phyloP scores from a whole-genome alignment of 2,113 vertebrate genomes.

The Scomber scombrus region DNA sequence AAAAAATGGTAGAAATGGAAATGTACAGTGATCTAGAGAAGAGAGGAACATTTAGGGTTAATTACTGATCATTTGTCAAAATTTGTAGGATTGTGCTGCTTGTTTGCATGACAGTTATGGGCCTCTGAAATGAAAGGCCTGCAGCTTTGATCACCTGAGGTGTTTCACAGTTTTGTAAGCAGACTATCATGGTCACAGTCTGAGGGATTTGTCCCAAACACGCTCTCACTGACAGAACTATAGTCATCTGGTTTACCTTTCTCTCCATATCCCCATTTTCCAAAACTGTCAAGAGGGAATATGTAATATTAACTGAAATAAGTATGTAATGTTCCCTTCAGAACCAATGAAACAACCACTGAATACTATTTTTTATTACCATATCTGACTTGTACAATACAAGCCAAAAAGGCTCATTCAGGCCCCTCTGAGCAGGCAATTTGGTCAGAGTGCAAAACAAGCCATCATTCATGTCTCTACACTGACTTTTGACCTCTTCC shows the following conservation, averaged over 20 bases:
- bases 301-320: background rate
- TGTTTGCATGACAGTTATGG: background rate
- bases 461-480: constrained; percentile 58
- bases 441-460: constrained; percentile 61
- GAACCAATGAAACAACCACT: background rate
- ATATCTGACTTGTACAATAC: background rate
- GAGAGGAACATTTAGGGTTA: background rate
- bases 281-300: background rate
- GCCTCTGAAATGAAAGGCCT: background rate
- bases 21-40: background rate
- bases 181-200: background rate
- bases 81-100: too few species aligned
- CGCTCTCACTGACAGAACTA: background rate
- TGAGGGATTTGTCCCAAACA: background rate
- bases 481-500: constrained; percentile 64
- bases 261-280: background rate
- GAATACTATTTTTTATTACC: background rate
- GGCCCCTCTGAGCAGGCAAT: constrained; percentile 19
- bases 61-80: too few species aligned
- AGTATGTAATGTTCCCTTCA: background rate
- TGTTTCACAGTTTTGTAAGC: background rate
- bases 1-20: background rate
- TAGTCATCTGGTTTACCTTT: background rate
- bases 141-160: background rate
- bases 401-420: constrained; percentile 2